Percentiles rank a stretch among this genome's conserved stretches.
Conservation (phyloP, 1,140 invertebrate species). For the Drosophila equinoxialis region DNA sequence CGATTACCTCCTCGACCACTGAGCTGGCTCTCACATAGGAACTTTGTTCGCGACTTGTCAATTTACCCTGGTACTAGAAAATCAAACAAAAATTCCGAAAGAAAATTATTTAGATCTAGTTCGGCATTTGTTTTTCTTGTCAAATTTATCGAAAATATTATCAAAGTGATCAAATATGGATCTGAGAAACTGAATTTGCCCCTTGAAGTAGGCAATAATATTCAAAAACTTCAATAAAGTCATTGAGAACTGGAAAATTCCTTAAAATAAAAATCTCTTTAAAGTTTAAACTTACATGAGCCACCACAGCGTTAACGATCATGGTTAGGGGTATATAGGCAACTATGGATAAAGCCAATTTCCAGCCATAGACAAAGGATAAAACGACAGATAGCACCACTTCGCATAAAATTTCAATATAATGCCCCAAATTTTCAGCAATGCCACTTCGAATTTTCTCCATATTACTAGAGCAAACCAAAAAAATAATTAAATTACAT, state of each 20-base stretch:
- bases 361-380: slow-evolving; percentile 91
- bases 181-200: too few relatives aligned
- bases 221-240: too few relatives aligned
- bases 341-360: slow-evolving; percentile 91
- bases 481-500: too few relatives aligned
- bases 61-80: slow-evolving; percentile 88
- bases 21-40: slow-evolving; percentile 90
- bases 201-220: too few relatives aligned
- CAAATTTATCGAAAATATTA: too few relatives aligned
- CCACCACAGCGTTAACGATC: slow-evolving; percentile 86
- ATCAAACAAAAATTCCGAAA: slow-evolving; percentile 74
- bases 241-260: too few relatives aligned
- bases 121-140: too few relatives aligned
- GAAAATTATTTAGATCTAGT: neutral
- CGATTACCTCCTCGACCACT: slow-evolving; percentile 91
- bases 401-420: slow-evolving; percentile 87
- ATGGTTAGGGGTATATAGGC: slow-evolving; percentile 91
- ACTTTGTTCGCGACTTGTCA: slow-evolving; percentile 87
- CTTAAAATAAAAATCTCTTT: too few relatives aligned
- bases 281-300: slow-evolving; percentile 84
- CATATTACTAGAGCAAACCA: slow-evolving; percentile 87
- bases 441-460: slow-evolving; percentile 94
- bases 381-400: slow-evolving; percentile 88
- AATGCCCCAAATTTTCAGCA: slow-evolving; percentile 93
- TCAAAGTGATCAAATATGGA: too few relatives aligned